Conservation (phyloP, 2,113 vertebrate genomes). For the Psittacula cyanocephala region DNA sequence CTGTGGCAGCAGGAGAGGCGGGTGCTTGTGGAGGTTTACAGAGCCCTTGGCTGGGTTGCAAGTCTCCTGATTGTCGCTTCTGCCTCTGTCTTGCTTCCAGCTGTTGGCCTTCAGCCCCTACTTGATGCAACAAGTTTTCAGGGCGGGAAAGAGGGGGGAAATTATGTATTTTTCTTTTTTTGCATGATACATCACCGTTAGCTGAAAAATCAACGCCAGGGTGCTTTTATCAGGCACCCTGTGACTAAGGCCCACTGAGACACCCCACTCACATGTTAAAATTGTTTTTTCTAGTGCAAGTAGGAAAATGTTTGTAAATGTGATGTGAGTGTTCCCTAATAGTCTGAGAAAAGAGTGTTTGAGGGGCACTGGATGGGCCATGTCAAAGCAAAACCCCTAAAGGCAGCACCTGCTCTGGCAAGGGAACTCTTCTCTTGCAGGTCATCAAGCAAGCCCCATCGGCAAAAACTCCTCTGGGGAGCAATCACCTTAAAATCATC, state of each 20-base stretch:
- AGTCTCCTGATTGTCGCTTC: neutral
- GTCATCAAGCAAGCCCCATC: accelerated
- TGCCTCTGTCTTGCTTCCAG: neutral
- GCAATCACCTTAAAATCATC: neutral
- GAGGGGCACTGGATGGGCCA: accelerated
- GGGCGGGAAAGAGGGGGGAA: accelerated
- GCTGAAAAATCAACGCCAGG: neutral
- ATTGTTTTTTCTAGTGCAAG: neutral
- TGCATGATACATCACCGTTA: neutral
- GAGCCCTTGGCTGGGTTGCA: neutral
- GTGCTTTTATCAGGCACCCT: neutral
- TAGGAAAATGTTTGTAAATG: neutral
- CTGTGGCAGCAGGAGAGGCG: neutral
- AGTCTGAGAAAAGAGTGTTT: neutral
- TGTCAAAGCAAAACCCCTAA: neutral
- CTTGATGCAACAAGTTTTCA: neutral
- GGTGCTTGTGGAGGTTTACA: neutral
- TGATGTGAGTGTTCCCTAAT: neutral
- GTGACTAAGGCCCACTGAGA: neutral
- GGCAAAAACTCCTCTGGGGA: neutral
- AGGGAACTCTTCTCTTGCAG: neutral
- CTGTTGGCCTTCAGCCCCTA: neutral
- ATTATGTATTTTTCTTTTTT: neutral
- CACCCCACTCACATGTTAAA: accelerated
- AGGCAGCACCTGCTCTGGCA: neutral